phyloP scores from a whole-genome alignment of 2,797 vertebrate species.

The Iguana delicatissima region DNA sequence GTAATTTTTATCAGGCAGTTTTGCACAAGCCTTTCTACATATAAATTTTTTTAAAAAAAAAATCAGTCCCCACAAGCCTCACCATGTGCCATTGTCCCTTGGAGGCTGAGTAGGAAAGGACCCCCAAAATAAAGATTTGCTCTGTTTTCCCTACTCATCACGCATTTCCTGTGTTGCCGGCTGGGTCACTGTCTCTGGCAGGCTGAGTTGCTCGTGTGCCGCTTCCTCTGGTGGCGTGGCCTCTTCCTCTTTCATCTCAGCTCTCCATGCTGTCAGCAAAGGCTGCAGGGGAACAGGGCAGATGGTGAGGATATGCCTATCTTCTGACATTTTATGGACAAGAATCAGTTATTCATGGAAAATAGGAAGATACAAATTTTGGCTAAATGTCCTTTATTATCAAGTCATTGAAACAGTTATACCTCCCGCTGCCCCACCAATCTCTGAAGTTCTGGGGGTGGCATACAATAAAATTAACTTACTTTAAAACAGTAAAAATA shows the following conservation, averaged over 20 bases:
- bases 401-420: too few species aligned
- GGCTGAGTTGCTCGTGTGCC: rapidly evolving
- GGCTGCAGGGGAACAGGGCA: neutral
- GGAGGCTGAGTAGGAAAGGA: too few species aligned
- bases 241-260: neutral
- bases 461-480: too few species aligned
- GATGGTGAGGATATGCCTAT: rapidly evolving
- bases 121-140: too few species aligned
- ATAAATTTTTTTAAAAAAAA: neutral
- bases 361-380: too few species aligned
- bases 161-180: neutral
- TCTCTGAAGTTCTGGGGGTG: too few species aligned
- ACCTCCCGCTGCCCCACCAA: too few species aligned
- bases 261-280: neutral
- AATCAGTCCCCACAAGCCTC: neutral
- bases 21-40: neutral
- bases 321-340: neutral
- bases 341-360: too few species aligned
- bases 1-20: neutral
- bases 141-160: neutral
- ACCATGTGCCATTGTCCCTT: rapidly evolving
- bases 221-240: neutral
- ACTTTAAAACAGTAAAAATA: too few species aligned
- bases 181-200: neutral
- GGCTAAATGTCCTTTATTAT: too few species aligned